Evolutionary conservation across 2,797 vertebrate species (phyloP), one percentile per base, ranked within the genome.

Genomic region (Naso thynnoides): DNA sequence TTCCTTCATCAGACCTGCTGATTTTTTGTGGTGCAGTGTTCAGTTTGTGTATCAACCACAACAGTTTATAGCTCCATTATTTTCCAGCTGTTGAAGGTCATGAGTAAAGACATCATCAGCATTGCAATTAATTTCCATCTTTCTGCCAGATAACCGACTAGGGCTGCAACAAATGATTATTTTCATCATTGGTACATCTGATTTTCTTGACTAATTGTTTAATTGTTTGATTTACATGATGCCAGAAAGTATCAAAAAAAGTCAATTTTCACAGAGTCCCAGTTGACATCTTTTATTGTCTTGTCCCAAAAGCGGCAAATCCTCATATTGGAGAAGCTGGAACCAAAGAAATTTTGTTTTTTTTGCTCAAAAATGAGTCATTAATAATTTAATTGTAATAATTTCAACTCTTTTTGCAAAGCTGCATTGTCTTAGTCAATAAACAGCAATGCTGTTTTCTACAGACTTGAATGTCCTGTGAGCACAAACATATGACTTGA

Each of bases 391-490:
- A 49, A 9, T 33, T 52, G 44, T 6, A 26, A 47, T 11, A 33
- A 15, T 33, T 54, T 56, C 7, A 62, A 19, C 50, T 52, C 23
- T 50, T 4, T 53, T 18, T 65, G 16, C n/a, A 31, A 3, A 2
- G 23, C 11, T 6, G 2, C 47, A 19, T 8, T 0, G 26, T 54
- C 64, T 49, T 53, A 21, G 48, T 64, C 8, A 64, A 36, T 36
- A 55, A 68, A 80, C 27, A 7, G n/a, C 21, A 27, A 10, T 33
- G 8, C 58, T 38, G 36, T n/a, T 52, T 68, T 59, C 6, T 36
- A 15, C 7, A 31, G 41, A 61, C 15, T 3, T 1, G 7, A 39
- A 11, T 38, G 13, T 13, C 16, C 10, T 11, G 31, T 48, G 29
- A 53, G 13, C 0, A 9, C 13, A 26, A 42, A 36, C 66, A 80